Base-by-base conservation (phyloP, 2,113 vertebrate species). In the Rynchops niger region DNA sequence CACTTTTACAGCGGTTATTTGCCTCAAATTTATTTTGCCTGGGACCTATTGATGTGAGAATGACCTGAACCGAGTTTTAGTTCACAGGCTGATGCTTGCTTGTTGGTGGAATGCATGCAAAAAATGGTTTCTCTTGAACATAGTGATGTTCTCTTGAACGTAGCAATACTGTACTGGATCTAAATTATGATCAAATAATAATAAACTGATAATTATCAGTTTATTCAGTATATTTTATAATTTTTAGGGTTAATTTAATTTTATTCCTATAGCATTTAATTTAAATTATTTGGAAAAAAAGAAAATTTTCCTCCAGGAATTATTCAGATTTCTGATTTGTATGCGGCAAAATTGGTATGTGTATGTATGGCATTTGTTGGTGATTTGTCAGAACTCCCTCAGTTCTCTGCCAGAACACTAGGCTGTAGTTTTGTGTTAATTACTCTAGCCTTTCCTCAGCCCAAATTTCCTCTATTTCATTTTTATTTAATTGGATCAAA, bases 401-500 rank as follows among this genome's bases (percentile, higher is more conserved):
- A 81, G 66, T 42, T 73, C 40, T 82, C 62, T 49, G 52, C 58
- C 49, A 59, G 38, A 77, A 22, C 34, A 76, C 58, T 66, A 15
- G 40, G 21, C 63, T 86, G 18, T 78, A 66, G 71, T 55, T 94
- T 80, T 80, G 14, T 84, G 17, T 93, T 90, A 87, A 88, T 93
- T 82, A 86, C 67, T 58, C 11, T 52, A 69, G 56, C n/a, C 42
- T 87, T 87, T 82, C 66, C 18, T 82, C 52, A 72, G 79, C 27
- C 77, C 9, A 58, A 43, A 71, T 58, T 88, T 82, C 21, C 13
- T 63, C 17, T 56, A 15, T 82, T 87, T 89, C n/a, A 17, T 81
- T 97, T 88, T 90, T 80, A 50, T 95, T 96, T 96, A 73, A 93
- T 67, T 83, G 66, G 43, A 71, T 42, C 20, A 50, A 91, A 95